Evolutionary conservation across 2,113 vertebrate species (phyloP), one percentile per base, ranked within the genome.

Genomic region (pig (Sus scrofa)): DNA sequence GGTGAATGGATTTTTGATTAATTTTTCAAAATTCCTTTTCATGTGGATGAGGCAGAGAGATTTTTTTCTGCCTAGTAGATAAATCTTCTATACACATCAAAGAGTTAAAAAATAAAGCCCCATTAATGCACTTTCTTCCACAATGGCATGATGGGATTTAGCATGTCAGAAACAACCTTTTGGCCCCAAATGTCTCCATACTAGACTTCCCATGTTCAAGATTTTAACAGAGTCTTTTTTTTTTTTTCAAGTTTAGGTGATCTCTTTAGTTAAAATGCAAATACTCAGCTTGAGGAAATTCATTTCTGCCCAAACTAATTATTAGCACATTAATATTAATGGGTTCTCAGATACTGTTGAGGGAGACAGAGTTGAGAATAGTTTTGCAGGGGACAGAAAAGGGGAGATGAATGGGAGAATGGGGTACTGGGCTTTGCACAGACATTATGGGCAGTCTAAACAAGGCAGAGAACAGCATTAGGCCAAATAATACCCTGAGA

Each of bases 1-100:
- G 6, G n/a, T 91, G 95, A 94, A 96, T 94, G 62, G 16, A 94
- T 87, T 97, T 97, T 90, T 94, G 15, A 96, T 96, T 97, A 95
- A 96, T 74, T 95, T 97, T 96, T 92, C 50, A 95, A 93, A 96
- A 95, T 95, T 44, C 11, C 52, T 95, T 60, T 78, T 96, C 60
- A 79, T 95, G 70, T 95, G 56, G 37, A 94, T 88, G 71, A 91
- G 52, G 67, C 22, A 95, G 67, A 73, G 32, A 86, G 34, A 86
- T 12, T 82, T 67, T 86, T 97, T 96, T 83, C 91, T 44, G 27
- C 56, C 67, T 96, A 15, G 30, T 54, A 96, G n/a, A 68, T 92
- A 96, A 96, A 97, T 91, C 58, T 97, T 96, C 26, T 63, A 50
- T 67, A 88, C 2, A 62, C 34, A 91, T 85, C 54, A 92, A 84